These are phyloP conservation scores for Channa argus DNA, from an alignment of 2,113 vertebrate species.

Conservation along the genomic window DNA sequence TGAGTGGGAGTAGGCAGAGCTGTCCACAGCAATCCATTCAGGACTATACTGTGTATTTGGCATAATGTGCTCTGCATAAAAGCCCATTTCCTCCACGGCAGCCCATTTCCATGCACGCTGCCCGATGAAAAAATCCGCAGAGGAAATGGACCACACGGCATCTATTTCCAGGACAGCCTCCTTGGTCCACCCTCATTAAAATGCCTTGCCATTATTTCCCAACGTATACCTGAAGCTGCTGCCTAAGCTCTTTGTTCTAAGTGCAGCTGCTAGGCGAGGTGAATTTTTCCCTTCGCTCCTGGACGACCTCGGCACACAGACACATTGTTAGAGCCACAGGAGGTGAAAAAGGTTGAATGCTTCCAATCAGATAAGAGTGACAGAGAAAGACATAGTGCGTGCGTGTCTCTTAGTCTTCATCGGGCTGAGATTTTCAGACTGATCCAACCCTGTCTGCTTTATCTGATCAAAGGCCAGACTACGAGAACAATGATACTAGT, in stretches of 20 bases:
- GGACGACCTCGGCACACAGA: conserved; percentile 31
- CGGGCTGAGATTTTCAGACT: conserved; percentile 34
- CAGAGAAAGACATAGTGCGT: conserved; percentile 13
- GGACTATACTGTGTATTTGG: conserved; percentile 40
- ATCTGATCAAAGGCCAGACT: conserved; percentile 42
- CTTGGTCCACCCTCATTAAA: conserved; percentile 66
- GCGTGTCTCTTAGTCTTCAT: conserved; percentile 21
- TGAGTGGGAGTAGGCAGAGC: conserved; percentile 47
- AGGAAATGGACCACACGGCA: conserved; percentile 61
- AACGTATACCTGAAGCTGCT: conserved; percentile 58
- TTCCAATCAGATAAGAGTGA: conserved; percentile 58
- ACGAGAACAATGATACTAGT: conserved; percentile 49
- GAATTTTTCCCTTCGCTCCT: conserved; percentile 28
- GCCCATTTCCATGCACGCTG: conserved; percentile 52
- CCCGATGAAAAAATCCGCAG: conserved; percentile 55
- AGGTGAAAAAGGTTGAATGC: conserved; percentile 43
- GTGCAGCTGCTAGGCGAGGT: conserved; percentile 52
- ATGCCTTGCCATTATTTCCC: conserved; percentile 51
- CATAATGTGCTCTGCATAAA: conserved; percentile 55
- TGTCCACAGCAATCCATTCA: conserved; percentile 49
- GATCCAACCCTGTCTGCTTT: conserved; percentile 18
- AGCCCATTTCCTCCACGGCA: conserved; percentile 51
- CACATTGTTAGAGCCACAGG: conserved; percentile 38
- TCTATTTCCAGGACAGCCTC: conserved; percentile 66
- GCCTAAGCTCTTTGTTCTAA: conserved; percentile 68